Evolutionary conservation across 2,113 vertebrate species (phyloP).

Genomic region (Pelvicachromis taeniatus): DNA sequence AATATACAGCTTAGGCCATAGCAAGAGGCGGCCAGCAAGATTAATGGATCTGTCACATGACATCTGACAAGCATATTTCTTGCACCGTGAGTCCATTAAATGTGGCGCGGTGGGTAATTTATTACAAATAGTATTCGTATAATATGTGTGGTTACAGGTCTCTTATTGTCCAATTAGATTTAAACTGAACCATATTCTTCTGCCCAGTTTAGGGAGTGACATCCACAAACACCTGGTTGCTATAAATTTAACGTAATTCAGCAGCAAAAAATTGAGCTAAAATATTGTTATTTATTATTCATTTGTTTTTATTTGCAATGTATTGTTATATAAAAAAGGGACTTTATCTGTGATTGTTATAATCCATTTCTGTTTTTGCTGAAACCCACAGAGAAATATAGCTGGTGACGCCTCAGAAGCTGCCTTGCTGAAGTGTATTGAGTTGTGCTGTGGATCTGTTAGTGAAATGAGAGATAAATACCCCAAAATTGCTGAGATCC

Average conservation of each 20-base stretch:
- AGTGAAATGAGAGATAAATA: constrained; percentile 82
- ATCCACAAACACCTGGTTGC: too few relatives aligned
- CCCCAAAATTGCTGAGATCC: constrained; percentile 82
- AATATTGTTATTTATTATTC: not conserved
- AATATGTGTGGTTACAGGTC: not conserved
- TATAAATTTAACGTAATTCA: too few relatives aligned
- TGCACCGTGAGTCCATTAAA: not conserved
- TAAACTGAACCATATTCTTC: too few relatives aligned
- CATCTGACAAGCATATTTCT: not conserved
- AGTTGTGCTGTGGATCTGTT: constrained; percentile 64
- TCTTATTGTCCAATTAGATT: not conserved
- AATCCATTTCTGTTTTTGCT: not conserved
- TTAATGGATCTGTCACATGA: not conserved
- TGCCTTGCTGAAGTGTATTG: constrained; percentile 83
- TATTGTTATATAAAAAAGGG: not conserved
- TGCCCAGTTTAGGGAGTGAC: too few relatives aligned
- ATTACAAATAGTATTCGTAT: not conserved
- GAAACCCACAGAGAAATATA: constrained; percentile 75
- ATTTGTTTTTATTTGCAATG: not conserved
- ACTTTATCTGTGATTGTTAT: not conserved
- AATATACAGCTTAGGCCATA: not conserved
- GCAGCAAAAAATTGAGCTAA: not conserved
- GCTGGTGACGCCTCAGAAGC: constrained; percentile 88
- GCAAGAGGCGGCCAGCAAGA: not conserved
- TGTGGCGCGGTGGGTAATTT: not conserved